Evolutionary conservation across 2,113 vertebrate genomes (phyloP), one percentile per base, ranked within the genome.

Genomic region (Pitta sordida): DNA sequence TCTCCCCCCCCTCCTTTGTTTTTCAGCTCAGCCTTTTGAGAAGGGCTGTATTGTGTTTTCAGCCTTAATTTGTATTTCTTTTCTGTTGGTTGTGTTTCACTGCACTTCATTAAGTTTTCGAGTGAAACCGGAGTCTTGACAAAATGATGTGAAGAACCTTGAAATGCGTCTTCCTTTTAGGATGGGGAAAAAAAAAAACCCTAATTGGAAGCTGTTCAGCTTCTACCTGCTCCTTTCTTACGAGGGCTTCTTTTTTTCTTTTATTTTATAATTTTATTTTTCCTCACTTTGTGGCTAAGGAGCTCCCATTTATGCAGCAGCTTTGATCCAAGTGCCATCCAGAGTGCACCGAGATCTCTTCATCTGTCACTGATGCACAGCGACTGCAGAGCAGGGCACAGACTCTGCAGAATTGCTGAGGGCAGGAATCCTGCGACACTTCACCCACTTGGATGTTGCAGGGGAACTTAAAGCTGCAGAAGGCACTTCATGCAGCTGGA

Each of bases 201-300:
- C 64, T 68, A 46, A 91, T 27, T 76, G 82, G 78, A 37, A 51
- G 1, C 63, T 46, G 76, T 11, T 71, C 32, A 65, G 67, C 62
- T 85, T 83, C 78, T 64, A 49, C 70, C 90, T 83, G 26, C 44
- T 16, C 0, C 0, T 53, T 89, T 30, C 89, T 76, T 36, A 9
- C 0, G 13, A 48, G 4, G 3, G 1, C 1, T 24, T 49, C 7
- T 32, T 46, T 15, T 2, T 29, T 34, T 4, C 64, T 64, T n/a
- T n/a, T n/a, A n/a, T n/a, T n/a, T n/a, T n/a, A n/a, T n/a, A n/a
- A n/a, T n/a, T 51, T 41, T 51, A 46, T 46, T 46, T 46, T 30
- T 7, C 77, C 34, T 56, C 17, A 2, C 21, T 9, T 16, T 36
- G 52, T 49, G 85, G 87, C 9, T 60, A 3, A 73, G 74, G 87